These are phyloP conservation scores for Oscheius sp. DNA, from an alignment of 2,888 invertebrate species.

Conservation along the genomic window DNA sequence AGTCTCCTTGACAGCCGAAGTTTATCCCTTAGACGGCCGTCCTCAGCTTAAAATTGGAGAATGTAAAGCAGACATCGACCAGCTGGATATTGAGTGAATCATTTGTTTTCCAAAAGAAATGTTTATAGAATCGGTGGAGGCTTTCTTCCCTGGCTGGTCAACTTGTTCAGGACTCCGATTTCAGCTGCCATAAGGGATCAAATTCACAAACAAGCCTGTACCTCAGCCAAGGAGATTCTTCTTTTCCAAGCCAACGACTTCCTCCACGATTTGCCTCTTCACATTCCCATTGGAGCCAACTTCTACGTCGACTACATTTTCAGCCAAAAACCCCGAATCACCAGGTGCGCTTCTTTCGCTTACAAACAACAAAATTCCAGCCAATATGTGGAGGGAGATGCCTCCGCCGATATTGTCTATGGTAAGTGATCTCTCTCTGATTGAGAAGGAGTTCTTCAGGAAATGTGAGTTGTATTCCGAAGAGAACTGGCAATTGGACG, in stretches of 20 bases:
- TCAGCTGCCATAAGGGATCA: constrained; percentile 47
- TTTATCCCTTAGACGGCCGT: constrained; percentile 45
- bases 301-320: constrained; percentile 60
- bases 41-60: constrained; percentile 55
- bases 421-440: no score
- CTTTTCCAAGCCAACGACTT: constrained; percentile 57
- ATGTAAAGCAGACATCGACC: constrained; percentile 46
- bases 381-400: constrained; percentile 47
- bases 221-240: constrained; percentile 43
- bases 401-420: constrained; percentile 57
- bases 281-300: constrained; percentile 48
- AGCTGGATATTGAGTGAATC: constrained; percentile 48
- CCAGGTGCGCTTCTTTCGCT: no score
- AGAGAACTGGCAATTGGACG: constrained; percentile 37
- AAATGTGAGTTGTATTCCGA: constrained; percentile 47
- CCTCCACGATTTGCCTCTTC: constrained; percentile 54
- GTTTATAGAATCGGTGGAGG: constrained; percentile 56
- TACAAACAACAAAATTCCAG: no score
- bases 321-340: constrained; percentile 42
- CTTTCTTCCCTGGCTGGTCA: constrained; percentile 61
- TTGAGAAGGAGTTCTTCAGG: no score
- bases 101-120: not conserved
- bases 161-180: constrained; percentile 55
- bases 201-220: constrained; percentile 59
- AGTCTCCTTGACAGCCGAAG: constrained; percentile 49